phyloP scores from a whole-genome alignment of 1,140 invertebrate species.

The Sinella curviseta region DNA sequence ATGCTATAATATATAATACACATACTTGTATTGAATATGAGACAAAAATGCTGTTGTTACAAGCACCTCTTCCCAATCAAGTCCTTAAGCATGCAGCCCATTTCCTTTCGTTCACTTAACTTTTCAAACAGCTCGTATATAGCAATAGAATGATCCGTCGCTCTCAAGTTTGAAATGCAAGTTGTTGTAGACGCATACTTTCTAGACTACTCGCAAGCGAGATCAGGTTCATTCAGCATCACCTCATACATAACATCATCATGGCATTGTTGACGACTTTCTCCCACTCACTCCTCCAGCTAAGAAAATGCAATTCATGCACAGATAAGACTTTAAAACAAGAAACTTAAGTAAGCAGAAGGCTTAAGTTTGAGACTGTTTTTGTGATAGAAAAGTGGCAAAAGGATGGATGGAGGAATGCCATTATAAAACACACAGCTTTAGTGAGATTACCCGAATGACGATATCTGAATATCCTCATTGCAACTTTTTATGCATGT shows the following conservation, averaged over 20 bases:
- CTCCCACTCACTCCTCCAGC: too few relatives aligned
- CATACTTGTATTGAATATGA: too few relatives aligned
- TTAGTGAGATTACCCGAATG: not conserved
- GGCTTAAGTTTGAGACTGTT: too few relatives aligned
- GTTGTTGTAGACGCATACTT: too few relatives aligned
- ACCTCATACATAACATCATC: not conserved
- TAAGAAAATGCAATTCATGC: not conserved
- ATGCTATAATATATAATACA: too few relatives aligned
- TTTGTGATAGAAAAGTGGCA: too few relatives aligned
- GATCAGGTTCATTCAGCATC: too few relatives aligned
- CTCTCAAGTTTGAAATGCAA: not conserved
- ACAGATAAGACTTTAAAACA: not conserved
- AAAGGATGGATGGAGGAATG: not conserved
- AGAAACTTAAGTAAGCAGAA: not conserved
- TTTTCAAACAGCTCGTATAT: constrained; percentile 3
- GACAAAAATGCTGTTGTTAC: not conserved
- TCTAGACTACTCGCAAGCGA: too few relatives aligned
- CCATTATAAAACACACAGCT: not conserved
- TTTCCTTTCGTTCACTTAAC: constrained; percentile 5
- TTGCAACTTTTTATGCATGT: not conserved
- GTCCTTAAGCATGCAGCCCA: constrained; percentile 9
- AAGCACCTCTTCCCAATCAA: not conserved
- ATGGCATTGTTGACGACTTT: not conserved
- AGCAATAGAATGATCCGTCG: too few relatives aligned
- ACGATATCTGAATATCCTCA: not conserved